A percentile compares a stretch with the other conserved stretches of the same genome.
These are phyloP conservation scores for Anthonomus grandis DNA, from an alignment of 1,140 invertebrate genomes.

Conservation along the genomic window DNA sequence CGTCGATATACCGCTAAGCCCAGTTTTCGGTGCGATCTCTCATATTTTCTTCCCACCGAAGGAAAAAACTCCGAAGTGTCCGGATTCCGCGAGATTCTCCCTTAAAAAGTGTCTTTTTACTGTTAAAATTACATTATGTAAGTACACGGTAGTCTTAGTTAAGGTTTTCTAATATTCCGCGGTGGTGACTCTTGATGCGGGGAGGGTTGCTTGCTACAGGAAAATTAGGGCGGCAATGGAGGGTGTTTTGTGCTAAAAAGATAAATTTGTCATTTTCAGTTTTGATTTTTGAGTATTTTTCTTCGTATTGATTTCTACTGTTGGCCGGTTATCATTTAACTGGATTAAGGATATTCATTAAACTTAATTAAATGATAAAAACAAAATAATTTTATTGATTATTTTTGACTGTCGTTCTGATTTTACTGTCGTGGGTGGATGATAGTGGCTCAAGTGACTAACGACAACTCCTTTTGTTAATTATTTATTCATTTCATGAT, in stretches of 20 bases:
- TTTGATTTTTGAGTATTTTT: no score
- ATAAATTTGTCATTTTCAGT: neutral
- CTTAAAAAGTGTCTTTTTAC: conserved; percentile 11
- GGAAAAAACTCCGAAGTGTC: conserved; percentile 19
- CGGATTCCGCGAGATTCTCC: conserved; percentile 19
- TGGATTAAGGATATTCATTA: no score
- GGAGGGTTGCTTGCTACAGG: neutral
- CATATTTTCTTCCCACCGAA: no score
- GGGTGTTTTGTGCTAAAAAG: neutral
- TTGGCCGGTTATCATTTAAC: no score
- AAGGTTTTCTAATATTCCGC: neutral
- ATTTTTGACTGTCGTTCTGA: neutral
- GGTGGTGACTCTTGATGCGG: neutral
- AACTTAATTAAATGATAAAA: neutral
- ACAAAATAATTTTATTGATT: conserved; percentile 4
- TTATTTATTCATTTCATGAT: no score
- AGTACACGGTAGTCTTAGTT: conserved; percentile 21
- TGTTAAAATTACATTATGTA: conserved; percentile 32
- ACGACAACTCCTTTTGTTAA: no score
- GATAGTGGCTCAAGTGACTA: neutral
- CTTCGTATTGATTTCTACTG: no score
- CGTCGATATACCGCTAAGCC: conserved; percentile 33
- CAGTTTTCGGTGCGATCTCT: conserved; percentile 13
- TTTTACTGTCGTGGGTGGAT: neutral
- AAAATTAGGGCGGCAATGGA: conserved; percentile 17